Evolutionary conservation across 2,888 invertebrate species (phyloP).

Genomic region (Parelbella ahira): DNA sequence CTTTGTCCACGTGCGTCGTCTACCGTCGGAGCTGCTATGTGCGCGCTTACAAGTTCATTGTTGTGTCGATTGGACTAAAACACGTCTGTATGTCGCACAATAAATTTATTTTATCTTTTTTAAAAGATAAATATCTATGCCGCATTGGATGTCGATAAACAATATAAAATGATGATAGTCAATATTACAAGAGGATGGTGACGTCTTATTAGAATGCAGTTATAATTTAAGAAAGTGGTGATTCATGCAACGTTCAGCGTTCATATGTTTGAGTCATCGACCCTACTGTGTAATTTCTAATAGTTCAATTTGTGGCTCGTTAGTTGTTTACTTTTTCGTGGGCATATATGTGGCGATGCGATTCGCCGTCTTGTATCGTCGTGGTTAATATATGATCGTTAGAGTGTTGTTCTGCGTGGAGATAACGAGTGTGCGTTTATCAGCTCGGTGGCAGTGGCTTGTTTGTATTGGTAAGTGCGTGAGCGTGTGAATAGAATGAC

Average conservation of each 20-base stretch:
- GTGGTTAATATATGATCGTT: constrained; percentile 19
- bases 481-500: constrained; percentile 68
- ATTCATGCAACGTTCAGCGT: constrained; percentile 32
- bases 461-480: constrained; percentile 73
- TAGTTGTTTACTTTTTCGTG: constrained; percentile 10
- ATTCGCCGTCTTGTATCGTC: constrained; percentile 18
- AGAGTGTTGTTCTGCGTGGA: constrained; percentile 29
- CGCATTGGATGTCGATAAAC: too few relatives aligned
- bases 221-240: constrained; percentile 35
- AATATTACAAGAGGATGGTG: constrained; percentile 8
- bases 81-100: too few relatives aligned
- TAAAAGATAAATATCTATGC: too few relatives aligned
- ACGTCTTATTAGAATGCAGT: constrained; percentile 28
- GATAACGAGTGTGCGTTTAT: constrained; percentile 36
- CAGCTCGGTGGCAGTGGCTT: constrained; percentile 44
- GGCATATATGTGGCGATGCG: constrained; percentile 6
- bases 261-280: constrained; percentile 34
- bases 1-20: constrained; percentile 68
- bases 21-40: constrained; percentile 16
- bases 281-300: constrained; percentile 32
- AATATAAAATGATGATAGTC: too few relatives aligned
- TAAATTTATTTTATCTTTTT: too few relatives aligned
- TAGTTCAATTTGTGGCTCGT: constrained; percentile 25
- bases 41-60: too few relatives aligned
- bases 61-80: too few relatives aligned